phyloP scores from a whole-genome alignment of 2,113 vertebrate species.

The Toxotes jaculatrix region DNA sequence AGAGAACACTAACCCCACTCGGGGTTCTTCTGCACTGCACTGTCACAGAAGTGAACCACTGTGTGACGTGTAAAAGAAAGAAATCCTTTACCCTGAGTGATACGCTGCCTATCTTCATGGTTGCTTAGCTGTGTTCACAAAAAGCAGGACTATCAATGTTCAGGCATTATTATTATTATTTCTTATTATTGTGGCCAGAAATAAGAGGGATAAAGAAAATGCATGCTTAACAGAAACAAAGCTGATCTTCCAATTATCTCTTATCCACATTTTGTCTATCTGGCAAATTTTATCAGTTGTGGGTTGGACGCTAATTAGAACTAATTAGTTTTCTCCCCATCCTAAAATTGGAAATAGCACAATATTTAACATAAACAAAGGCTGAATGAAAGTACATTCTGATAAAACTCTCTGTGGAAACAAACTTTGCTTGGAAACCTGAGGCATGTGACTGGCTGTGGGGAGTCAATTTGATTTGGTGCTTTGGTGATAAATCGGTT shows the following conservation, averaged over 20 bases:
- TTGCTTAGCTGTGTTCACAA: slow-evolving; percentile 16
- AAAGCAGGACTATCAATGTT: neutral
- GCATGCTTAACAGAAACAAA: slow-evolving; percentile 31
- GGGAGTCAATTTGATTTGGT: slow-evolving; percentile 41
- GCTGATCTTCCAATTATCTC: slow-evolving; percentile 64
- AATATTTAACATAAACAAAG: slow-evolving; percentile 1
- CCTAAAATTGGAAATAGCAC: slow-evolving; percentile 3
- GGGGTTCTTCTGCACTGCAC: slow-evolving; percentile 16
- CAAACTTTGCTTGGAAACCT: slow-evolving; percentile 22
- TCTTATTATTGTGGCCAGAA: slow-evolving; percentile 47
- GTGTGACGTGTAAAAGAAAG: neutral
- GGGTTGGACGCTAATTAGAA: slow-evolving; percentile 55
- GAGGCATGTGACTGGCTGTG: neutral
- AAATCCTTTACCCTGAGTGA: neutral
- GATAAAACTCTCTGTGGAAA: neutral
- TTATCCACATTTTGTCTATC: slow-evolving; percentile 41
- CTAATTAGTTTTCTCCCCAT: slow-evolving; percentile 34
- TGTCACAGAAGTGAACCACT: neutral
- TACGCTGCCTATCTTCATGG: slow-evolving; percentile 15
- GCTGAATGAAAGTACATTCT: neutral
- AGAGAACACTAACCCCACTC: slow-evolving; percentile 43
- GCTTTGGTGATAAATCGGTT: slow-evolving; percentile 52
- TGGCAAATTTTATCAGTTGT: slow-evolving; percentile 48
- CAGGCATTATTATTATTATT: neutral
- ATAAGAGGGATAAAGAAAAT: slow-evolving; percentile 19